Conservation (phyloP, 2,113 vertebrate genomes). For the Beaufortia kweichowensis region DNA sequence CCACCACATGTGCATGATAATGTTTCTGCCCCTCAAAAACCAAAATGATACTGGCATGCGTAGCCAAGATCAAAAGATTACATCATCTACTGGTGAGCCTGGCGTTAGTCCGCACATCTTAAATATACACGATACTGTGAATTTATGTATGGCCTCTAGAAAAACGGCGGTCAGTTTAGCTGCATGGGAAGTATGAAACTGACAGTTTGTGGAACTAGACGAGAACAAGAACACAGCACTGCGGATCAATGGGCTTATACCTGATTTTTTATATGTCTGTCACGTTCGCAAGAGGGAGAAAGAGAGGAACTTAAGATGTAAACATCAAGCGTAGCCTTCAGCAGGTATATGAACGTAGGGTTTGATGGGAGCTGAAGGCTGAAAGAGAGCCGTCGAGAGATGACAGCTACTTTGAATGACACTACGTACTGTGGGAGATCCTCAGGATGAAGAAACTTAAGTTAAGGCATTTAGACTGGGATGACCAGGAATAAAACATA, state of each 20-base stretch:
- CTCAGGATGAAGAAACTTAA: not conserved
- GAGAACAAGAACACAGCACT: not conserved
- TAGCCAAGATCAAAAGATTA: slow-evolving; percentile 21
- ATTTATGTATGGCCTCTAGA: not conserved
- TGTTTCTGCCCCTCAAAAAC: not conserved
- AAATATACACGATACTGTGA: not conserved
- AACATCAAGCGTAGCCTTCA: slow-evolving; percentile 2
- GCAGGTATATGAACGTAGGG: not conserved
- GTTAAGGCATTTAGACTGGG: not conserved
- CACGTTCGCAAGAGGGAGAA: not conserved
- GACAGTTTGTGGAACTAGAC: not conserved
- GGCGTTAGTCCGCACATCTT: not conserved
- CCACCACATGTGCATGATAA: not conserved
- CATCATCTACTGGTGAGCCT: slow-evolving; percentile 8
- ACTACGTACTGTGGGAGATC: not conserved
- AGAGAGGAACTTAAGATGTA: not conserved
- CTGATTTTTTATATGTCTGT: not conserved
- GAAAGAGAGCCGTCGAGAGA: not conserved
- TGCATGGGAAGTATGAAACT: not conserved
- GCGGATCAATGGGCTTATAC: not conserved
- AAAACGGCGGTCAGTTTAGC: not conserved
- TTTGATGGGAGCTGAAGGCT: not conserved
- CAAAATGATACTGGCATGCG: not conserved
- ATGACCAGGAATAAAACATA: slow-evolving; percentile 23
- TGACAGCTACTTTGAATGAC: slow-evolving; percentile 2